Percentiles rank a stretch among this genome's conserved stretches.
phyloP scores from a whole-genome alignment of 2,888 invertebrate genomes.

The Cerastis leucographa region DNA sequence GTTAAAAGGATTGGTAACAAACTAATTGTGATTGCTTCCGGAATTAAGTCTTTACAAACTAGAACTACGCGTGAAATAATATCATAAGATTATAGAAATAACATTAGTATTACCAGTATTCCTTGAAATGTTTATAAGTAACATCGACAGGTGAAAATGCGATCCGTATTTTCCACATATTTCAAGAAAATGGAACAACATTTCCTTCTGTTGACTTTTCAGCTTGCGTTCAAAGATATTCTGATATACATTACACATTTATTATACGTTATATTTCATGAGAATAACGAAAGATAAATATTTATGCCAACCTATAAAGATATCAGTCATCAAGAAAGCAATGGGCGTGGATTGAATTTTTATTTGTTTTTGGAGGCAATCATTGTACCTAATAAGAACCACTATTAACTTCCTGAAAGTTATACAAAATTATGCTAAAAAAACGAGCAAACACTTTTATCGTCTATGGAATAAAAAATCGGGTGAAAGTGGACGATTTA shows the following conservation, averaged over 20 bases:
- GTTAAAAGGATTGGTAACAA: background rate
- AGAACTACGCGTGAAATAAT: background rate
- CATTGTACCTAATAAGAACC: background rate
- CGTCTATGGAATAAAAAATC: background rate
- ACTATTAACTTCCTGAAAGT: background rate
- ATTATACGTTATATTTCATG: slow-evolving; percentile 18
- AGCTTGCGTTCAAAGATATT: slow-evolving; percentile 30
- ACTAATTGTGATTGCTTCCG: background rate
- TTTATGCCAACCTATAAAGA: background rate
- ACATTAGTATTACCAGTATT: background rate
- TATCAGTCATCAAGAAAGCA: background rate
- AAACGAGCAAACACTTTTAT: background rate
- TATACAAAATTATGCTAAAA: background rate
- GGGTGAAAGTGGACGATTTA: background rate
- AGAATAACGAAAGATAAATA: background rate
- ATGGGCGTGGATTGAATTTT: background rate
- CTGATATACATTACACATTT: slow-evolving; percentile 25
- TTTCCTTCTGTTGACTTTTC: slow-evolving; percentile 38
- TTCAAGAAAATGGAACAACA: slow-evolving; percentile 41
- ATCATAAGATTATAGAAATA: background rate
- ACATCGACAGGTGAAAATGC: slow-evolving; percentile 32
- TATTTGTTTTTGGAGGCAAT: background rate
- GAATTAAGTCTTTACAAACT: background rate
- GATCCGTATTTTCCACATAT: slow-evolving; percentile 32
- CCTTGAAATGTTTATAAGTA: slow-evolving; percentile 17